Conservation (phyloP, 2,113 vertebrate genomes). For the Tympanuchus pallidicinctus region DNA sequence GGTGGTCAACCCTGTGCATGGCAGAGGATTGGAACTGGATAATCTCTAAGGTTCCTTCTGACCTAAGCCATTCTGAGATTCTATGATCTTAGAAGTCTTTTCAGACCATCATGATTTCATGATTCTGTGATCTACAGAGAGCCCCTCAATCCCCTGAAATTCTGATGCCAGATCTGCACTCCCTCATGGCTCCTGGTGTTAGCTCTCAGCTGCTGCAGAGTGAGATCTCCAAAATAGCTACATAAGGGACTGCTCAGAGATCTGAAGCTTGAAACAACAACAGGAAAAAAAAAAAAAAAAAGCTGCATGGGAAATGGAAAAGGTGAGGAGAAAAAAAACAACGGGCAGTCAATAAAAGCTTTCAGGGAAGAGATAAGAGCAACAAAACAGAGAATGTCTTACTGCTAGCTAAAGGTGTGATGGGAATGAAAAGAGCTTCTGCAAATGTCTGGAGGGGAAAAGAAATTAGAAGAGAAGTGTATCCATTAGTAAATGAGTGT, state of each 20-base stretch:
- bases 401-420: constrained; percentile 35
- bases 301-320: constrained; percentile 34
- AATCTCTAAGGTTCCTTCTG: neutral
- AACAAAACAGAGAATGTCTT: constrained; percentile 30
- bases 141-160: neutral
- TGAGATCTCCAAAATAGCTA: constrained; percentile 29
- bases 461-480: constrained; percentile 41
- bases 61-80: neutral
- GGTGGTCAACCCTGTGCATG: neutral
- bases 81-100: neutral
- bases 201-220: neutral
- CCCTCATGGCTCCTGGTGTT: neutral
- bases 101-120: neutral
- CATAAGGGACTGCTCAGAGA: neutral
- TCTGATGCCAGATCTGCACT: neutral
- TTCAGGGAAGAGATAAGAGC: constrained; percentile 39
- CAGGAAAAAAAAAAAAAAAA: neutral
- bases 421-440: constrained; percentile 57
- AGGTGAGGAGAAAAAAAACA: constrained; percentile 50
- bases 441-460: constrained; percentile 42
- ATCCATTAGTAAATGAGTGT: constrained; percentile 56
- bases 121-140: neutral
- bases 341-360: constrained; percentile 59
- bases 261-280: constrained; percentile 20
- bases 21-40: neutral